A percentile compares a stretch with the other conserved stretches of the same genome.
Conservation (phyloP, 2,888 invertebrate genomes). For the Drosophila borealis region DNA sequence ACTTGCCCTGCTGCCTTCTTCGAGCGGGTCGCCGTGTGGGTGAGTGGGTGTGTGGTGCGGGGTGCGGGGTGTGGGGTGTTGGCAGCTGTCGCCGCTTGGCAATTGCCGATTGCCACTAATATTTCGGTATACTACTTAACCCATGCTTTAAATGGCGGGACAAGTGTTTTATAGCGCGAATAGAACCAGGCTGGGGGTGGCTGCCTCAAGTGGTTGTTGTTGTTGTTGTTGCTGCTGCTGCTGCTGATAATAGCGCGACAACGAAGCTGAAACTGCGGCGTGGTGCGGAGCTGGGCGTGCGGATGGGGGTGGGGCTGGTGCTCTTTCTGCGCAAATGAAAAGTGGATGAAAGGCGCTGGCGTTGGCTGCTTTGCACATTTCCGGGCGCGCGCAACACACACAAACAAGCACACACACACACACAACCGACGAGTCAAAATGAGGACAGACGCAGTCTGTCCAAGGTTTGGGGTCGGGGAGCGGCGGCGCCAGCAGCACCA, state of each 20-base stretch:
- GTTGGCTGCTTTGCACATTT: slow-evolving; percentile 67
- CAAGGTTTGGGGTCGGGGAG: not conserved
- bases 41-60: slow-evolving; percentile 1
- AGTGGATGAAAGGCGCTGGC: slow-evolving; percentile 79
- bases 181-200: slow-evolving; percentile 35
- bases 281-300: slow-evolving; percentile 12
- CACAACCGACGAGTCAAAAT: slow-evolving; percentile 62
- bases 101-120: slow-evolving; percentile 55
- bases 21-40: not conserved
- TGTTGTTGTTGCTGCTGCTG: slow-evolving; percentile 23
- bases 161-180: slow-evolving; percentile 69
- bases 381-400: slow-evolving; percentile 53
- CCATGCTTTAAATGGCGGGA: slow-evolving; percentile 79
- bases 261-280: slow-evolving; percentile 34
- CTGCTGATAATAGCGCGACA: slow-evolving; percentile 51
- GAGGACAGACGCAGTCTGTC: slow-evolving; percentile 63
- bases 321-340: slow-evolving; percentile 74
- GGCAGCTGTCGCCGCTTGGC: slow-evolving; percentile 67
- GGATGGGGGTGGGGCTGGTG: slow-evolving; percentile 28
- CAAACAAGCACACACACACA: slow-evolving; percentile 20
- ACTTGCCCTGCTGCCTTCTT: slow-evolving; percentile 22
- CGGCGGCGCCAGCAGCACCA: not conserved
- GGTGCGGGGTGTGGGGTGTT: slow-evolving; percentile 22
- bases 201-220: slow-evolving; percentile 41
- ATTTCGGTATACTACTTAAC: slow-evolving; percentile 82